Evolutionary conservation across 2,888 invertebrate species (phyloP).

Genomic region (Halictus ligatus): DNA sequence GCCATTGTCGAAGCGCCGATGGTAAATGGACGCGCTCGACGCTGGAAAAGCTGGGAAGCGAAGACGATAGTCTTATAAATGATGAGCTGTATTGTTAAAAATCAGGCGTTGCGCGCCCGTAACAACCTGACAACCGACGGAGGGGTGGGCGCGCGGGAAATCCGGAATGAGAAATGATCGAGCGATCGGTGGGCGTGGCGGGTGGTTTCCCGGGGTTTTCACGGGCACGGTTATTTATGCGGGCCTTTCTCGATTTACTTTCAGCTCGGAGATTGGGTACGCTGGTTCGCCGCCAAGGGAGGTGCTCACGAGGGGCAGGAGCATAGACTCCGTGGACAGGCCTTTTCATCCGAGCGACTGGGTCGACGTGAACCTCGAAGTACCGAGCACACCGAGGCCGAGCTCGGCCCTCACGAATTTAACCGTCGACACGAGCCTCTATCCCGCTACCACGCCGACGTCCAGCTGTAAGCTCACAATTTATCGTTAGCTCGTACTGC

Average conservation of each 20-base stretch:
- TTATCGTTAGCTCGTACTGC: conserved; percentile 61
- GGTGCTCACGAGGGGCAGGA: conserved; percentile 78
- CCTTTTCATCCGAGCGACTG: conserved; percentile 85
- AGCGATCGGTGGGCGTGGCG: not conserved
- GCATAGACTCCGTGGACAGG: conserved; percentile 83
- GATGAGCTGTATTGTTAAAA: not conserved
- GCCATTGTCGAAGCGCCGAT: too few relatives aligned
- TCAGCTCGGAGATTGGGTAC: conserved; percentile 82
- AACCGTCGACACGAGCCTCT: conserved; percentile 72
- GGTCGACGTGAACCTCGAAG: conserved; percentile 86
- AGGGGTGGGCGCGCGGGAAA: not conserved
- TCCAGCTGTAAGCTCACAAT: conserved; percentile 73
- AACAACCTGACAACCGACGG: not conserved
- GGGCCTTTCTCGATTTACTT: conserved; percentile 25
- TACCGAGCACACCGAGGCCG: conserved; percentile 83
- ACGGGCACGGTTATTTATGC: conserved; percentile 23
- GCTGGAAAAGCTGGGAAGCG: not conserved
- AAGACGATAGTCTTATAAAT: not conserved
- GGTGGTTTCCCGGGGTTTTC: not conserved
- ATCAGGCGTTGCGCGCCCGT: not conserved
- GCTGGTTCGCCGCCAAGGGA: conserved; percentile 81
- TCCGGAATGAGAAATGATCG: not conserved
- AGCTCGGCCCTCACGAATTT: conserved; percentile 76
- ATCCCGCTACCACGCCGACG: conserved; percentile 69
- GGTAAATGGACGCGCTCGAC: not conserved